Conservation (phyloP, 2,888 invertebrate species). For the Strigamia maritima region DNA sequence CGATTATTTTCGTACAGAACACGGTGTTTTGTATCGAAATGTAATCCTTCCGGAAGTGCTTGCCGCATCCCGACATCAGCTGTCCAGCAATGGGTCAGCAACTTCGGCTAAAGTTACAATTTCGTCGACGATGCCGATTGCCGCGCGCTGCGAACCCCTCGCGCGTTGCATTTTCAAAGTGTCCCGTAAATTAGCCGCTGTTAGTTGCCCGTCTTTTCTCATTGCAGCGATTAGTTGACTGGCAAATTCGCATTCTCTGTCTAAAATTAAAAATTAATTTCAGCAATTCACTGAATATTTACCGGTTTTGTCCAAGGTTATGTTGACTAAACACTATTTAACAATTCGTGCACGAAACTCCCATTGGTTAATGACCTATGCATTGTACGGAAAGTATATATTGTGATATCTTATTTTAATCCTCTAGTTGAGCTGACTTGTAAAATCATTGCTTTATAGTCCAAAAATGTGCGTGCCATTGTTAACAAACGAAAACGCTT, state of each 20-base stretch:
- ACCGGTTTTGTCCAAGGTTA: slow-evolving; percentile 66
- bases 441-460: no score
- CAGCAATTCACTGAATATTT: slow-evolving; percentile 44
- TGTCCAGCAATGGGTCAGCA: slow-evolving; percentile 71
- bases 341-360: slow-evolving; percentile 58
- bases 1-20: no score
- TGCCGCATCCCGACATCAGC: slow-evolving; percentile 79
- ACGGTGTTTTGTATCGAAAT: slow-evolving; percentile 73
- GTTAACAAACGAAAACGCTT: no score
- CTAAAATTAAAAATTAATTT: slow-evolving; percentile 47
- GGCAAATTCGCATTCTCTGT: slow-evolving; percentile 64
- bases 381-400: slow-evolving; percentile 70
- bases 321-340: slow-evolving; percentile 63
- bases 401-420: no score
- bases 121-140: slow-evolving; percentile 62
- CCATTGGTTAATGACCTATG: no score
- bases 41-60: slow-evolving; percentile 79
- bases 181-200: slow-evolving; percentile 63
- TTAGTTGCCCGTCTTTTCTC: slow-evolving; percentile 65
- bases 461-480: no score
- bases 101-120: slow-evolving; percentile 70
- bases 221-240: slow-evolving; percentile 65
- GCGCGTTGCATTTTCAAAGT: slow-evolving; percentile 56
- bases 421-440: no score
- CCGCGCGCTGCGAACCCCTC: slow-evolving; percentile 61